Percentiles rank a stretch among this genome's conserved stretches.
phyloP scores from a whole-genome alignment of 2,797 vertebrate species.

The Cuniculus paca region DNA sequence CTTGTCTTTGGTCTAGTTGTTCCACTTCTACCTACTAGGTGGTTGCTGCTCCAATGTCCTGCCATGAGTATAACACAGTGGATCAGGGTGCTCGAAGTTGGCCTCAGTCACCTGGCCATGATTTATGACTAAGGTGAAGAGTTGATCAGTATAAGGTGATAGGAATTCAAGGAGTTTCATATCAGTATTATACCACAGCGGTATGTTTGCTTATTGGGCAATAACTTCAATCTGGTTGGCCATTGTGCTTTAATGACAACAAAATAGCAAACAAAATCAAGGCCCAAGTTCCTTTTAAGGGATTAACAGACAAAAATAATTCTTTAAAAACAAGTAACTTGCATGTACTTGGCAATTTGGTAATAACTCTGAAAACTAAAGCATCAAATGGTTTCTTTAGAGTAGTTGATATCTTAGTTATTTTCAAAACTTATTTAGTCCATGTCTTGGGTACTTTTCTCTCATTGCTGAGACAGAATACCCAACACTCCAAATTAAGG shows the following conservation, averaged over 20 bases:
- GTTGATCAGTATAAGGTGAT: neutral
- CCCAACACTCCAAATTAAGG: too few species aligned
- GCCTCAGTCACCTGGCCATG: neutral
- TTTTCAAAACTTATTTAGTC: conserved; percentile 6
- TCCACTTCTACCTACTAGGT: neutral
- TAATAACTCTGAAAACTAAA: neutral
- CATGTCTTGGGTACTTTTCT: too few species aligned
- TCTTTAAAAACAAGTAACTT: neutral
- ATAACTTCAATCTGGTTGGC: neutral
- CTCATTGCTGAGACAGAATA: too few species aligned
- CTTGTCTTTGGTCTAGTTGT: neutral
- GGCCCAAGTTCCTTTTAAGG: neutral
- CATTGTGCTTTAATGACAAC: neutral
- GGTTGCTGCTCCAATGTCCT: neutral
- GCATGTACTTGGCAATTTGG: neutral
- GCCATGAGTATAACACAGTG: neutral
- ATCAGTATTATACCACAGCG: neutral
- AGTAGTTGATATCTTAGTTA: neutral
- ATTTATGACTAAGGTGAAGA: neutral
- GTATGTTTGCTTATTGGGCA: neutral
- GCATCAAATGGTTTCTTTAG: neutral
- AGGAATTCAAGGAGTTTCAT: neutral
- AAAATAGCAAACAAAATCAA: neutral
- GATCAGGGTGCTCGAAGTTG: neutral
- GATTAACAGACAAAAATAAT: neutral